Percentiles rank a stretch among this genome's conserved stretches.
These are phyloP conservation scores for Balaeniceps rex DNA, from an alignment of 2,113 vertebrate genomes.

Conservation along the genomic window DNA sequence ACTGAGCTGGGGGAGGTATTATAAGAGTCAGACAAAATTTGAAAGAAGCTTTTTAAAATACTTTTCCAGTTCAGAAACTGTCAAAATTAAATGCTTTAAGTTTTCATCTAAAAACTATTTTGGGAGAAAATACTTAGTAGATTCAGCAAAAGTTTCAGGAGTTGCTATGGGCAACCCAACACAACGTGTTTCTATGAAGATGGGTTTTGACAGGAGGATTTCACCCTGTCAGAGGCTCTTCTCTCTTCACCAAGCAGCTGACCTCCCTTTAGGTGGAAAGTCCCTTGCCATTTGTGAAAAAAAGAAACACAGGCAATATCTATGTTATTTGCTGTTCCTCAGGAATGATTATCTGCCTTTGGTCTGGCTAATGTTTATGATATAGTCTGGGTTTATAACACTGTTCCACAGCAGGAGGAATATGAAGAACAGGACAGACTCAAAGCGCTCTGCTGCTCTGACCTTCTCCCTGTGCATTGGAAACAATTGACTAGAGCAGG, in stretches of 20 bases:
- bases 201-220: not conserved
- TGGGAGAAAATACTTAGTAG: not conserved
- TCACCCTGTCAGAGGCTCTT: not conserved
- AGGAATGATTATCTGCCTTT: not conserved
- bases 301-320: not conserved
- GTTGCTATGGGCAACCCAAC: not conserved
- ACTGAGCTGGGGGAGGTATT: not conserved
- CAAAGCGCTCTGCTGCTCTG: not conserved
- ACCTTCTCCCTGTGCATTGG: not conserved
- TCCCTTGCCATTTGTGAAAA: not conserved
- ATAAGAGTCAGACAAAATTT: not conserved
- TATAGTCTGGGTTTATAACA: not conserved
- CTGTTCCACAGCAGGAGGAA: not conserved
- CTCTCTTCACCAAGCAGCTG: not conserved
- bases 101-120: not conserved
- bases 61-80: not conserved
- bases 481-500: not conserved
- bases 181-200: not conserved
- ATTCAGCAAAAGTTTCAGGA: constrained; percentile 17
- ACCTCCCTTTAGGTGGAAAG: not conserved
- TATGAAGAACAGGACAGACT: not conserved
- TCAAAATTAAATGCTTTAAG: not conserved
- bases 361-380: not conserved
- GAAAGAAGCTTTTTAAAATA: not conserved
- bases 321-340: not conserved